These are phyloP conservation scores for Ditylenchus weischeri DNA, from an alignment of 2,888 invertebrate genomes.

Conservation along the genomic window DNA sequence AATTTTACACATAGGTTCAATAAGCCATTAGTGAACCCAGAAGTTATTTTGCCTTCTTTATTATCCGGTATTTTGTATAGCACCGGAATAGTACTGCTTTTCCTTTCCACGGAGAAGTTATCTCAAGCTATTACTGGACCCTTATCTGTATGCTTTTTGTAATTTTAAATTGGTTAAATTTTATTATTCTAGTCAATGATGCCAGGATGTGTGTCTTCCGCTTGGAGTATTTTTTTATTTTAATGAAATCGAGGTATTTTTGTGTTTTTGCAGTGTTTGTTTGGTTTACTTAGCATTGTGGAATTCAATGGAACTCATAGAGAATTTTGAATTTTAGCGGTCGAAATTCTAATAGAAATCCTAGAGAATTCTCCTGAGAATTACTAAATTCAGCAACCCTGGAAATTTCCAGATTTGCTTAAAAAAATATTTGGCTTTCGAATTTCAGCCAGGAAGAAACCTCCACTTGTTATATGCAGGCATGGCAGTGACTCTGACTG, in stretches of 20 bases:
- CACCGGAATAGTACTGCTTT: not conserved
- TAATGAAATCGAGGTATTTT: not conserved
- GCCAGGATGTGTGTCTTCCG: not conserved
- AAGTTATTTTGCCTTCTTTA: not conserved
- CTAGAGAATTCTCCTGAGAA: too few relatives aligned
- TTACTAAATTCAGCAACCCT: too few relatives aligned
- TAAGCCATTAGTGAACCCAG: conserved; percentile 1
- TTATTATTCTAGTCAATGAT: not conserved
- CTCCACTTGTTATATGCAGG: not conserved
- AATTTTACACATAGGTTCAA: not conserved
- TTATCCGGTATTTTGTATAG: not conserved
- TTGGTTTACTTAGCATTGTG: too few relatives aligned
- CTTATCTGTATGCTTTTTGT: too few relatives aligned
- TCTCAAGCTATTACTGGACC: not conserved
- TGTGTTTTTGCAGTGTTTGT: too few relatives aligned
- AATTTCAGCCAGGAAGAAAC: conserved; percentile 5
- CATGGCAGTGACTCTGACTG: not conserved
- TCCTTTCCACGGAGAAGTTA: not conserved
- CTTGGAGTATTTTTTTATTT: conserved; percentile 4
- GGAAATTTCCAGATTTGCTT: too few relatives aligned
- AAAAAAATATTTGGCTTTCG: not conserved
- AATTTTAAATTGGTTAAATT: not conserved
- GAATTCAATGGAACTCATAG: too few relatives aligned
- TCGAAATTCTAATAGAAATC: too few relatives aligned
- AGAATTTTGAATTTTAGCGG: too few relatives aligned